phyloP scores from a whole-genome alignment of 2,888 invertebrate genomes.

The Byasa hedistus region DNA sequence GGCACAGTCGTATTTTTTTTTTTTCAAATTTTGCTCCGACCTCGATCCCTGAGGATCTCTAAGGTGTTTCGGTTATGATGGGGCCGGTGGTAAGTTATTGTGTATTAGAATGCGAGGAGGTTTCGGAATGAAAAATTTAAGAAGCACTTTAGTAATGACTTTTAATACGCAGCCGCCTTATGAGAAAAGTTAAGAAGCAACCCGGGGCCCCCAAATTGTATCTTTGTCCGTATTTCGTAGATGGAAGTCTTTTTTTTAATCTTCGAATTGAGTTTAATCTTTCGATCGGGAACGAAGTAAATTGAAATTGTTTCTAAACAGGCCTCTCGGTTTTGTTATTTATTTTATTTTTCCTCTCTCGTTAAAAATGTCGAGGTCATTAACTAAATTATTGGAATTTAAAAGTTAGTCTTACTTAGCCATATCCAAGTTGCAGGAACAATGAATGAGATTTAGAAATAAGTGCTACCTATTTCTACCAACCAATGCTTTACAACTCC shows the following conservation, averaged over 20 bases:
- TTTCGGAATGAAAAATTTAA: conserved; percentile 25
- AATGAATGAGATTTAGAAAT: no score
- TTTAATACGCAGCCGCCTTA: conserved; percentile 24
- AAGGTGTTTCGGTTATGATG: conserved; percentile 26
- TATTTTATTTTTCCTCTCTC: not conserved
- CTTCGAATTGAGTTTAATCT: conserved; percentile 7
- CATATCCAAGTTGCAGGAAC: no score
- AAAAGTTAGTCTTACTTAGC: no score
- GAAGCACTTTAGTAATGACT: conserved; percentile 26
- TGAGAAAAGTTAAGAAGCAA: conserved; percentile 19
- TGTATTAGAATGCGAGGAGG: conserved; percentile 20
- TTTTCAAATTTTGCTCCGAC: conserved; percentile 5
- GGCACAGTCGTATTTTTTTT: conserved; percentile 7
- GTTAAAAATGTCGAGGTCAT: no score
- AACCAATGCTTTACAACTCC: no score
- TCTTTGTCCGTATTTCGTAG: not conserved
- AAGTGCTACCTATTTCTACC: no score
- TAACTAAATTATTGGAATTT: no score
- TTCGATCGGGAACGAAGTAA: conserved; percentile 2
- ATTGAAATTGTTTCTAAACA: conserved; percentile 6
- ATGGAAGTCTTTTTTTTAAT: not conserved
- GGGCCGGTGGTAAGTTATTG: conserved; percentile 26
- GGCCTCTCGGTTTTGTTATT: not conserved
- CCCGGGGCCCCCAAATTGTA: not conserved
- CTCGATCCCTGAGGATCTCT: conserved; percentile 15